phyloP scores from a whole-genome alignment of 1,140 invertebrate species.

The Eulimnadia texana region DNA sequence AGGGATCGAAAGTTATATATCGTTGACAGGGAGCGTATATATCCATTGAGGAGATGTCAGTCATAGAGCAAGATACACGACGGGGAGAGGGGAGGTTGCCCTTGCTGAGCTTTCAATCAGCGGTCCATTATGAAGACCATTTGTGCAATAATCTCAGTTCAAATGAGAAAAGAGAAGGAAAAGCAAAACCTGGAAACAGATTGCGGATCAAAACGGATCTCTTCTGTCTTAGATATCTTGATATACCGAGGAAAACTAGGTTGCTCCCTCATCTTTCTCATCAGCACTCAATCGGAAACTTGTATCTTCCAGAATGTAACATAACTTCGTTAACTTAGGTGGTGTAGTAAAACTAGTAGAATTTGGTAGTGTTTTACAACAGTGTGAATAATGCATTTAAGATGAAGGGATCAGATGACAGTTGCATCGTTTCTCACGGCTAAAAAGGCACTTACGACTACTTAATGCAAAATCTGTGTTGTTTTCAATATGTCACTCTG shows the following conservation, averaged over 20 bases:
- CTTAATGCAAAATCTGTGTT: background rate
- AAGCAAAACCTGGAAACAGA: background rate
- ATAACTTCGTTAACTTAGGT: too few relatives aligned
- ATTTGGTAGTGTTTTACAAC: too few relatives aligned
- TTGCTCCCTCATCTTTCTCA: background rate
- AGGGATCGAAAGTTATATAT: too few relatives aligned
- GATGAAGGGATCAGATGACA: background rate
- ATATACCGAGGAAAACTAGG: background rate
- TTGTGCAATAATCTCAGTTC: background rate
- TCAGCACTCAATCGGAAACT: background rate
- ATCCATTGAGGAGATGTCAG: background rate
- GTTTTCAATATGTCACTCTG: background rate
- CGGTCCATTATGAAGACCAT: background rate
- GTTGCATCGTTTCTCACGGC: background rate
- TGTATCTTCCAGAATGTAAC: too few relatives aligned
- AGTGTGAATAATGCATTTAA: too few relatives aligned
- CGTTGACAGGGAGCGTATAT: background rate
- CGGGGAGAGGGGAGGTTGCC: background rate
- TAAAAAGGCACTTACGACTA: background rate
- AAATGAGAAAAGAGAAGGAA: too few relatives aligned
- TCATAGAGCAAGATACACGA: background rate
- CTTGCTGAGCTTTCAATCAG: background rate
- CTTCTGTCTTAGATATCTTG: background rate
- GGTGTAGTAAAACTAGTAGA: too few relatives aligned
- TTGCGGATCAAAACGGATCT: background rate